Evolutionary conservation across 1,140 invertebrate species (phyloP).

Genomic region (Coptotermes formosanus): DNA sequence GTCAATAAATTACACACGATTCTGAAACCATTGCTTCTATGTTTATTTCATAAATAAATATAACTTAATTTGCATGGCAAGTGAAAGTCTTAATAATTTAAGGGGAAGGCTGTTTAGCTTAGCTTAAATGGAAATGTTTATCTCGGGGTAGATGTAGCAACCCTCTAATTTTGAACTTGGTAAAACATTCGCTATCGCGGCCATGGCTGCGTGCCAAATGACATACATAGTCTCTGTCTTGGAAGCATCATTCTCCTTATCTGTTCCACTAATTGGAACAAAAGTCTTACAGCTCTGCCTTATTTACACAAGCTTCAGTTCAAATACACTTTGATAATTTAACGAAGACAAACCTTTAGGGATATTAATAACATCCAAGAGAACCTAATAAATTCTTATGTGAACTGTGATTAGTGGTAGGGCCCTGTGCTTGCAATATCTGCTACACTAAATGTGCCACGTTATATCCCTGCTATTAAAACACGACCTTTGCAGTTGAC

Average conservation of each 20-base stretch:
- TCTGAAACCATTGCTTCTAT: background rate
- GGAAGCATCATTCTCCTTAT: background rate
- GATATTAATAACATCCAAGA: background rate
- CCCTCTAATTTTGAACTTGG: background rate
- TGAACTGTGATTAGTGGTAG: no score
- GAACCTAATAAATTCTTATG: background rate
- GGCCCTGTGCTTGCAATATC: no score
- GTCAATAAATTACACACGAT: background rate
- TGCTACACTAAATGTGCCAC: no score
- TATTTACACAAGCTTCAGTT: no score
- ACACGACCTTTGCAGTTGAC: no score
- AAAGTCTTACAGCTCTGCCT: no score
- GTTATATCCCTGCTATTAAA: no score
- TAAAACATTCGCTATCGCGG: no score
- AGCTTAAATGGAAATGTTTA: background rate
- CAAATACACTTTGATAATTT: background rate
- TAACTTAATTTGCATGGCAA: constrained; percentile 8
- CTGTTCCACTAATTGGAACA: background rate
- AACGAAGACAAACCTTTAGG: background rate
- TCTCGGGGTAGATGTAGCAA: background rate
- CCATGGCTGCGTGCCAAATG: background rate
- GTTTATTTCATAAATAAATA: constrained; percentile 14
- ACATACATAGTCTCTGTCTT: background rate
- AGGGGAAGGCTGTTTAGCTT: background rate
- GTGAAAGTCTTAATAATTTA: background rate